A percentile compares a stretch with the other conserved stretches of the same genome.
Conservation (phyloP, 1,140 invertebrate genomes). For the Neodiprion fabricii region DNA sequence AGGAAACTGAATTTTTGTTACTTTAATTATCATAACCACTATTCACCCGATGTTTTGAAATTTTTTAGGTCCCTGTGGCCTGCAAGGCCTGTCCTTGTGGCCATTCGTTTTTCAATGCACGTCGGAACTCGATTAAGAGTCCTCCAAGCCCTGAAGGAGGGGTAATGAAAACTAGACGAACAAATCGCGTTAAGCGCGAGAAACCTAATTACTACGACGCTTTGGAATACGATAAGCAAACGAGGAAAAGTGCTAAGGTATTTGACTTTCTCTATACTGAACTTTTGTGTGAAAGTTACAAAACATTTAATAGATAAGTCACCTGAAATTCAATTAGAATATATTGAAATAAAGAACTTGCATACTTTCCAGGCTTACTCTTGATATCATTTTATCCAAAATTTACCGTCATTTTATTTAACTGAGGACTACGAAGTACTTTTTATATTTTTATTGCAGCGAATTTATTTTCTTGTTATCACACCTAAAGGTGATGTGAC, state of each 20-base stretch:
- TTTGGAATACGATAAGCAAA: slow-evolving; percentile 76
- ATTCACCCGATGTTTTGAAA: neutral
- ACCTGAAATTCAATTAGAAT: too few species aligned
- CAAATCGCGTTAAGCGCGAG: slow-evolving; percentile 76
- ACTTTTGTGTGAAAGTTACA: slow-evolving; percentile 15
- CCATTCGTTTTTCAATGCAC: slow-evolving; percentile 76
- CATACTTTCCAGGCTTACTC: too few species aligned
- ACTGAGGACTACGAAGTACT: too few species aligned
- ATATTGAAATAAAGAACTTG: too few species aligned
- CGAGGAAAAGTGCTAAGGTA: slow-evolving; percentile 63
- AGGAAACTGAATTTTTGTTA: too few species aligned
- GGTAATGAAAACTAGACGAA: slow-evolving; percentile 65
- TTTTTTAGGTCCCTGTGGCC: slow-evolving; percentile 75
- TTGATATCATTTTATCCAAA: too few species aligned
- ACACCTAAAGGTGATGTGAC: too few species aligned
- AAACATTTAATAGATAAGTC: slow-evolving; percentile 14
- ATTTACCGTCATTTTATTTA: too few species aligned
- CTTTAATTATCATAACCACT: neutral
- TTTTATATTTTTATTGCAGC: too few species aligned
- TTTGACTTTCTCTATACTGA: slow-evolving; percentile 14
- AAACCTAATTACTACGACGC: slow-evolving; percentile 86
- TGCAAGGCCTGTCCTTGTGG: slow-evolving; percentile 82
- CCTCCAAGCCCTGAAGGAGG: slow-evolving; percentile 58
- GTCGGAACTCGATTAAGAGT: slow-evolving; percentile 65
- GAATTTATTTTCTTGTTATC: too few species aligned